Conservation (phyloP, 2,113 vertebrate genomes). For the Lontra canadensis region DNA sequence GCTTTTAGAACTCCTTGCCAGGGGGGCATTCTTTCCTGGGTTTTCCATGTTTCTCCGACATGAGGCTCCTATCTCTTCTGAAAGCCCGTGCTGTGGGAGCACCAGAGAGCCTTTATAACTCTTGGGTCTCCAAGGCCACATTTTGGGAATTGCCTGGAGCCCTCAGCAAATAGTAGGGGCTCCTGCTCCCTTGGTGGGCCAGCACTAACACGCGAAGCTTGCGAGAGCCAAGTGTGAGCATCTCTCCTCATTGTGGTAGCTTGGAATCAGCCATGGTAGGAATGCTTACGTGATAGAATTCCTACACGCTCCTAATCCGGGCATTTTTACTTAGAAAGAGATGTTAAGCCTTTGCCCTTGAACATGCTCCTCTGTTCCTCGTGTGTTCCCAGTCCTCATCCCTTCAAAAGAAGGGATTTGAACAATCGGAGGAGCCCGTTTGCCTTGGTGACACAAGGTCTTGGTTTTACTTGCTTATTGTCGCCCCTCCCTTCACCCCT, state of each 20-base stretch:
- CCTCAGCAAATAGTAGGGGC: background rate
- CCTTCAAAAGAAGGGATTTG: background rate
- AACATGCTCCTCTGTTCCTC: background rate
- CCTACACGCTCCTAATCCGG: background rate
- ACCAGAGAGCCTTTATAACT: background rate
- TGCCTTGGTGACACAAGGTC: background rate
- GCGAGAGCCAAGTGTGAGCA: background rate
- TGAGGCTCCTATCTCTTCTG: slow-evolving; percentile 18
- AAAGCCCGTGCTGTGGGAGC: background rate
- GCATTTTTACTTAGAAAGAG: slow-evolving; percentile 37
- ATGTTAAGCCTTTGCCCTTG: background rate
- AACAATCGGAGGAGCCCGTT: background rate
- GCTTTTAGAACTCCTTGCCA: slow-evolving; percentile 32
- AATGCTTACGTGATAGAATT: background rate
- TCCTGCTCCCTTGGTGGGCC: background rate
- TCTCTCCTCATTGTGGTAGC: background rate
- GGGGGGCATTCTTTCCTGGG: background rate
- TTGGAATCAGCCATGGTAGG: background rate
- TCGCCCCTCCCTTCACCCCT: background rate
- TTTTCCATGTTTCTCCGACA: background rate
- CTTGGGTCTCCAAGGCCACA: background rate
- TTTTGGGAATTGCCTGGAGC: background rate
- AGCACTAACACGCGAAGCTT: background rate
- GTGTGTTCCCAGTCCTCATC: background rate
- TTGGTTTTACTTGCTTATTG: slow-evolving; percentile 34